A percentile compares a stretch with the other conserved stretches of the same genome.
Conservation (phyloP, 2,888 invertebrate species). For the Micoletzkya japonica region DNA sequence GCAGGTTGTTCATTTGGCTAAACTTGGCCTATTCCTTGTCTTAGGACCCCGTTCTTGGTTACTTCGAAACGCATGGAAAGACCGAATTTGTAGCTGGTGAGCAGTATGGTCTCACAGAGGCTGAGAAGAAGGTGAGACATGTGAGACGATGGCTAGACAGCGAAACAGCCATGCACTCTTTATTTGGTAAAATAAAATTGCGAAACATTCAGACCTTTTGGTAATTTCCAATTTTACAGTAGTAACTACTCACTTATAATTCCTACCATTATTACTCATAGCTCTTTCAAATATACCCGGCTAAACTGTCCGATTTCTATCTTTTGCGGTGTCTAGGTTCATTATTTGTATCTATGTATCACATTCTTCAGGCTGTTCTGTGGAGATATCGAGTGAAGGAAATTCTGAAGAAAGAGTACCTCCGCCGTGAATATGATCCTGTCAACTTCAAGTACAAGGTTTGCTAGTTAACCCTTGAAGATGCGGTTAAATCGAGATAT, state of each 20-base stretch:
- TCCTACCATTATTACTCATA: background rate
- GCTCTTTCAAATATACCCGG: background rate
- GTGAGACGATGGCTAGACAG: too few species aligned
- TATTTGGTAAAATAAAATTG: background rate
- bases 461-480: constrained; percentile 5
- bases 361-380: constrained; percentile 38
- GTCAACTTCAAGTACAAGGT: constrained; percentile 61
- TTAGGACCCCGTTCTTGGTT: constrained; percentile 30
- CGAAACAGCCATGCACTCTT: constrained; percentile 2
- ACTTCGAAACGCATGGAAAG: constrained; percentile 56
- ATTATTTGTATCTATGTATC: too few species aligned
- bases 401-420: constrained; percentile 62
- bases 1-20: too few species aligned
- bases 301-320: too few species aligned
- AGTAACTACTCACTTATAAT: background rate
- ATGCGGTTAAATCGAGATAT: too few species aligned
- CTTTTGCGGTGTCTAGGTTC: background rate
- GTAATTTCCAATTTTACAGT: too few species aligned
- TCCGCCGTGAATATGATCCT: constrained; percentile 63
- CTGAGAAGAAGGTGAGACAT: constrained; percentile 56
- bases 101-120: constrained; percentile 61
- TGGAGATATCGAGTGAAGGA: constrained; percentile 63
- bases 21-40: constrained; percentile 41
- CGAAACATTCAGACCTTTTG: background rate
- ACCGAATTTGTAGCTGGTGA: constrained; percentile 62